Evolutionary conservation across 2,888 invertebrate genomes (phyloP).

Genomic region (Anthophora plumipes): DNA sequence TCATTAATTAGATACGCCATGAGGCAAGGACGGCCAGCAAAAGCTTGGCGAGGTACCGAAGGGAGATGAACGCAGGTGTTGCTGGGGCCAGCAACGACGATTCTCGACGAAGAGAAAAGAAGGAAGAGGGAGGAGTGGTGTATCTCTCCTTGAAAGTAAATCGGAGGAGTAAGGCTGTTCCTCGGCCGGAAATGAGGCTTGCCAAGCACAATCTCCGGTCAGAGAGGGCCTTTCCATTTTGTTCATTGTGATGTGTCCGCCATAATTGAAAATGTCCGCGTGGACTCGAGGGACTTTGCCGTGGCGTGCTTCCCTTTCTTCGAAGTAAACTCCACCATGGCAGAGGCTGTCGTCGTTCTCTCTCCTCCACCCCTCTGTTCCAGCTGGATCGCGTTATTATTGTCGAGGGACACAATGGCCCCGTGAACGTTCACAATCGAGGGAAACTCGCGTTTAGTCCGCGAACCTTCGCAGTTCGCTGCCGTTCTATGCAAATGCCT

Average conservation of each 20-base stretch:
- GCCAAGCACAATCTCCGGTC: constrained; percentile 65
- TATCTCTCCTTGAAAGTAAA: constrained; percentile 57
- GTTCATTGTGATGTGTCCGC: constrained; percentile 55
- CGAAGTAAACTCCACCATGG: background rate
- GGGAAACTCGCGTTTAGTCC: constrained; percentile 27
- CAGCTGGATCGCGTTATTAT: constrained; percentile 40
- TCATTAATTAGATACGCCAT: constrained; percentile 69
- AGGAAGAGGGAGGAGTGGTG: background rate
- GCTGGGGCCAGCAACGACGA: constrained; percentile 46
- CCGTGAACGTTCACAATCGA: constrained; percentile 20
- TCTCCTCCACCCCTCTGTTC: background rate
- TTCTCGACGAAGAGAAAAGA: constrained; percentile 6
- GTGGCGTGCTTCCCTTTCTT: constrained; percentile 1
- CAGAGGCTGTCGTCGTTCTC: background rate
- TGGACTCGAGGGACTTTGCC: constrained; percentile 21
- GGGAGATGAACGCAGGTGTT: constrained; percentile 67
- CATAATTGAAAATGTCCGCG: constrained; percentile 62
- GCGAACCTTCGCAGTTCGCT: constrained; percentile 3
- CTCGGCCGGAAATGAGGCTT: constrained; percentile 62
- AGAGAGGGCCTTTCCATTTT: constrained; percentile 53
- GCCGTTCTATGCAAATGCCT: constrained; percentile 22
- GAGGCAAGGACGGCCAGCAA: constrained; percentile 44
- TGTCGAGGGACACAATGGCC: constrained; percentile 18
- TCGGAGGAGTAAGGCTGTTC: constrained; percentile 47
- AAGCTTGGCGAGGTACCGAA: constrained; percentile 30